phyloP scores from a whole-genome alignment of 2,113 vertebrate species.

The Hyaena hyaena region DNA sequence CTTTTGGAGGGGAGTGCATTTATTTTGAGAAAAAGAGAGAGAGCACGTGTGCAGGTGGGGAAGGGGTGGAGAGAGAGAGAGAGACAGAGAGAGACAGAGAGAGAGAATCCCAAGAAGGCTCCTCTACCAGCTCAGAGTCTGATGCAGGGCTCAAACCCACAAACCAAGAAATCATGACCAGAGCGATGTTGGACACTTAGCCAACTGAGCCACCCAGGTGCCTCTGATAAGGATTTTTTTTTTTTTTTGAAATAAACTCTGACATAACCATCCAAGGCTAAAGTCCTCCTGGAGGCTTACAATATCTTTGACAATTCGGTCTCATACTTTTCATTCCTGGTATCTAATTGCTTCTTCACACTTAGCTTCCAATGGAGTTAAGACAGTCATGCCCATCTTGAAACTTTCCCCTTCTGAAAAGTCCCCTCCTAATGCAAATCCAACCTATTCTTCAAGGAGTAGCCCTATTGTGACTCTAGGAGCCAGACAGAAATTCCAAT shows the following conservation, averaged over 20 bases:
- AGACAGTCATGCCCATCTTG: not conserved
- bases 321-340: not conserved
- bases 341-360: not conserved
- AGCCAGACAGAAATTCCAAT: not conserved
- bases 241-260: not conserved
- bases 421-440: not conserved
- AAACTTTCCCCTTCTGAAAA: not conserved
- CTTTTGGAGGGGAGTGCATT: not conserved
- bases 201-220: too few relatives aligned
- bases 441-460: not conserved
- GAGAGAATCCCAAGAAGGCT: too few relatives aligned
- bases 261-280: not conserved
- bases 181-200: too few relatives aligned
- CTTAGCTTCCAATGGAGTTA: not conserved
- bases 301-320: not conserved
- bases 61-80: too few relatives aligned
- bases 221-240: not conserved
- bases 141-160: too few relatives aligned
- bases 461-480: not conserved
- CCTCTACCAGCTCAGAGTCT: too few relatives aligned
- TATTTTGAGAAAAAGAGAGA: too few relatives aligned
- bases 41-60: too few relatives aligned
- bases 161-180: too few relatives aligned
- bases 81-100: too few relatives aligned
- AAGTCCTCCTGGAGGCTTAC: not conserved